Conservation (phyloP, 1,140 invertebrate species). For the Caenorhabditis tropicalis region DNA sequence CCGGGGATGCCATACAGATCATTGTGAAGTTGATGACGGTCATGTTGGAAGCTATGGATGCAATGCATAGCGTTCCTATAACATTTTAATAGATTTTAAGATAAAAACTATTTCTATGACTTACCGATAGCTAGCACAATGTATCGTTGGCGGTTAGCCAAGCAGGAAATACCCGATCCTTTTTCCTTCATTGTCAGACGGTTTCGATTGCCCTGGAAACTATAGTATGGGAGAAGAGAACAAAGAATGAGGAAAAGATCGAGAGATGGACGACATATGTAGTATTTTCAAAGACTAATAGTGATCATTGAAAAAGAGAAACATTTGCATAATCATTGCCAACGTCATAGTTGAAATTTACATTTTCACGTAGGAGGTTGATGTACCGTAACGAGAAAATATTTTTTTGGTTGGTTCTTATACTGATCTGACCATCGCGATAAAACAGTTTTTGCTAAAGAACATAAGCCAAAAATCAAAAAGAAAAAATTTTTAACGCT, state of each 20-base stretch:
- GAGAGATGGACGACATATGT: not conserved
- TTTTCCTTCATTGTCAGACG: not conserved
- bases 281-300: not conserved
- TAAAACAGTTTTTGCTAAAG: not conserved
- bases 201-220: not conserved
- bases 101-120: not conserved
- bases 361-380: not conserved
- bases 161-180: not conserved
- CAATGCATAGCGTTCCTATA: slow-evolving; percentile 53
- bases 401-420: not conserved
- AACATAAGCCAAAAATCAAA: slow-evolving; percentile 21
- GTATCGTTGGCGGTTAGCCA: not conserved
- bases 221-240: not conserved
- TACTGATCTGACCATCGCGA: no score
- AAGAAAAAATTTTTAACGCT: not conserved
- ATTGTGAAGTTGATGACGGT: slow-evolving; percentile 58
- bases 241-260: not conserved
- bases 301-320: not conserved
- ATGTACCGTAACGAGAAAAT: not conserved
- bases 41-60: slow-evolving; percentile 57
- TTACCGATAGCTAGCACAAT: not conserved
- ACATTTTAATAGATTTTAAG: not conserved
- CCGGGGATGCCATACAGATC: slow-evolving; percentile 54
- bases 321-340: not conserved
- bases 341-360: not conserved